Conservation (phyloP, 1,140 invertebrate species). For the Capitella teleta region DNA sequence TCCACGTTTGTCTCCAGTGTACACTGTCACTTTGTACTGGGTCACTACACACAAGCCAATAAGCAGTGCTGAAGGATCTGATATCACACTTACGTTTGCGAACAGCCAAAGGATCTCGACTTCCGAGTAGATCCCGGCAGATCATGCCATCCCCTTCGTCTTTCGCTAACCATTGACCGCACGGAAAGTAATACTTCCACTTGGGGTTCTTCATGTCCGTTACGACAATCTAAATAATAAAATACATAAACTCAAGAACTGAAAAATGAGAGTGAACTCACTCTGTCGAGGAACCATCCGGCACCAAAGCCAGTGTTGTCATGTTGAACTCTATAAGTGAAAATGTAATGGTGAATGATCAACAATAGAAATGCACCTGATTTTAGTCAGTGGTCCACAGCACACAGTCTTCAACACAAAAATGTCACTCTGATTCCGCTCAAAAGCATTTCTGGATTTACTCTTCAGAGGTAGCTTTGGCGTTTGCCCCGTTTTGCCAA, state of each 20-base stretch:
- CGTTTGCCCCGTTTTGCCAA: slow-evolving; percentile 35
- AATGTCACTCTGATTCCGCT: slow-evolving; percentile 25
- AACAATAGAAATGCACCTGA: slow-evolving; percentile 15
- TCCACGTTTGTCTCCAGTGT: slow-evolving; percentile 33
- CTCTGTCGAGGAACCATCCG: slow-evolving; percentile 42
- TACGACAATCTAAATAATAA: slow-evolving; percentile 29
- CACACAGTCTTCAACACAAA: slow-evolving; percentile 34
- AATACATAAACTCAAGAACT: background rate
- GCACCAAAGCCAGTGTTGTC: slow-evolving; percentile 39
- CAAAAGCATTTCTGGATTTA: slow-evolving; percentile 22
- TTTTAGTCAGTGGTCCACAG: slow-evolving; percentile 38
- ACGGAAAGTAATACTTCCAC: slow-evolving; percentile 41
- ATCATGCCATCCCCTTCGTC: slow-evolving; percentile 38
- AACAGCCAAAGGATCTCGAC: slow-evolving; percentile 31
- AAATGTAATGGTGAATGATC: slow-evolving; percentile 2
- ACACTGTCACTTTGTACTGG: slow-evolving; percentile 37
- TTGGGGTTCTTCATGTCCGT: slow-evolving; percentile 36
- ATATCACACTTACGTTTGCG: slow-evolving; percentile 27
- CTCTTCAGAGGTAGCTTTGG: slow-evolving; percentile 31
- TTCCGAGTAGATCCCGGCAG: slow-evolving; percentile 32
- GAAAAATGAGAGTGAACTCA: slow-evolving; percentile 13
- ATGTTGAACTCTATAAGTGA: slow-evolving; percentile 31
- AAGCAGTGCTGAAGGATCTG: background rate
- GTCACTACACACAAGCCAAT: background rate
- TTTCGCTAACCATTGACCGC: slow-evolving; percentile 39